Evolutionary conservation across 1,140 invertebrate genomes (phyloP), one percentile per base, ranked within the genome.

Genomic region (Drosophila melanogaster): DNA sequence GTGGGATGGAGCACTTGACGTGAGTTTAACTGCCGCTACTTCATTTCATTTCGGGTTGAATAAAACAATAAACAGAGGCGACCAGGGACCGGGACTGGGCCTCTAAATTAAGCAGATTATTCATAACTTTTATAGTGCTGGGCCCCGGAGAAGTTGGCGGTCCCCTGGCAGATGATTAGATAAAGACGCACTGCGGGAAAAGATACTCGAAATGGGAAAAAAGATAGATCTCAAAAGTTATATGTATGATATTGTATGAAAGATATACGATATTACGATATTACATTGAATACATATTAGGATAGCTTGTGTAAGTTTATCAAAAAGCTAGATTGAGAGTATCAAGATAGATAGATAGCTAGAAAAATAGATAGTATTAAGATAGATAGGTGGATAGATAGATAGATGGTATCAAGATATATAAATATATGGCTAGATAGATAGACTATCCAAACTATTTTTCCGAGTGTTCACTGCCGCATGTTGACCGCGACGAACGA

Each of bases 401-500:
- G 26, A 30, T 30, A 30, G 26, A 8, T 30, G 0, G 30, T 30
- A 38, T 38, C 4, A 33, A 8, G 6, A 33, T 33, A 8, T 1
- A 33, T 33, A 33, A 5, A 33, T 33, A 10, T 33, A n/a, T n/a
- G n/a, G n/a, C 5, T 2, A 33, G 5, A 10, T 8, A 8, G 26
- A n/a, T n/a, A n/a, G n/a, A n/a, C n/a, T n/a, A n/a, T 40, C 14
- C 2, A 4, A 30, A 17, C 8, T 6, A 2, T 35, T 67, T 65
- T 65, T 65, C 15, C 5, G 1, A 65, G 64, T 51, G 64, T 19
- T 24, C 11, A 33, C 17, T 53, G 44, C 59, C 62, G 70, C 72
- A 74, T 81, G 62, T 60, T 86, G 83, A 86, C 83, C 83, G 83
- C 81, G 57, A 86, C 81, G 83, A 86, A 81, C 81, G 78, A 77